Evolutionary conservation across 2,888 invertebrate species (phyloP), one percentile per base, ranked within the genome.

Genomic region (Dasypogon diadema): DNA sequence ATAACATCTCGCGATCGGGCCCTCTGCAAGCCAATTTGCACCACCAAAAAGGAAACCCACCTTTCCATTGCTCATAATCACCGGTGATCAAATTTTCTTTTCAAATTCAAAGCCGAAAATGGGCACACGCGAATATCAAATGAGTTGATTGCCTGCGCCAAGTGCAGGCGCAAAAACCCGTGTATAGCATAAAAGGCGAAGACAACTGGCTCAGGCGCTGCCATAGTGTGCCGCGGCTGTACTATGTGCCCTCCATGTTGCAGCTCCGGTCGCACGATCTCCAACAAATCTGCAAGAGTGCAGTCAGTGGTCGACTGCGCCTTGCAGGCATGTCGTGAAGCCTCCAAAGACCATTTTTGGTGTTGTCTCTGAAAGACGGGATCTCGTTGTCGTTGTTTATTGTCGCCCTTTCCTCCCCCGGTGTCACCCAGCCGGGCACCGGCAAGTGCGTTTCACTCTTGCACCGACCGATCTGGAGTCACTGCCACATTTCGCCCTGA

Each of bases 111-210:
- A 18, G 37, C 5, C 63, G 30, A 34, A 63, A 63, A 63, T 42
- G n/a, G 12, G 37, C 63, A 42, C 42, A 42, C 42, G 37, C 37
- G 34, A 65, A 24, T 22, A 46, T 75, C 12, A 46, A 68, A 75
- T 75, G 56, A 75, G 68, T 68, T 65, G 68, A 75, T 75, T 75
- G 18, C 54, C 8, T 18, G 54, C 68, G n/a, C 10, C 2, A 46
- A 75, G 72, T 60, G 68, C 2, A 46, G 72, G 72, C 51, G 68
- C 56, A 51, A 75, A 75, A 75, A 75, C 58, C 68, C 60, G 60
- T n/a, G n/a, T 60, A 68, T 51, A 54, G 30, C 72, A 60, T 70
- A 75, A 75, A 75, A 72, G 75, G 75, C 70, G 58, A 75, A 72
- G 58, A 58, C 75, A 72, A 70, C 51, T 26, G 1, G n/a, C n/a